These are phyloP conservation scores for Catostomus latipinnis DNA, from an alignment of 2,797 vertebrate species.

Conservation along the genomic window DNA sequence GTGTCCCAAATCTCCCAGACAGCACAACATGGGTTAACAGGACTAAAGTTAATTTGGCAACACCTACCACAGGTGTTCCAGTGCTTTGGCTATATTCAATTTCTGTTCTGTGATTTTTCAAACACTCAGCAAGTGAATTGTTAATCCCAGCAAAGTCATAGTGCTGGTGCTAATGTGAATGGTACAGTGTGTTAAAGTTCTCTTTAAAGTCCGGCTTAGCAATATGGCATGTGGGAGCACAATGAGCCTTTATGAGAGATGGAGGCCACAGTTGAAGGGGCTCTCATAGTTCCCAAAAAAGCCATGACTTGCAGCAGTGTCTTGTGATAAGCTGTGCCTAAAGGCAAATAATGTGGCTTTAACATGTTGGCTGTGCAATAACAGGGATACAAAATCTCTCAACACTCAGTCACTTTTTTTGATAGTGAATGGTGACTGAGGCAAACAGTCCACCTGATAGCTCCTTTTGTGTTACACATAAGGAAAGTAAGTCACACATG, in stretches of 20 bases:
- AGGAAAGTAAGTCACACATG: no score
- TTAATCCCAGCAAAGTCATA: constrained; percentile 22
- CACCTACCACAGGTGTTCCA: background rate
- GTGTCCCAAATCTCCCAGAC: background rate
- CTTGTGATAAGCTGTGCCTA: constrained; percentile 41
- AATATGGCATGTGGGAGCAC: background rate
- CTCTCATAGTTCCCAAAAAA: background rate
- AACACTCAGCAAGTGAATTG: constrained; percentile 36
- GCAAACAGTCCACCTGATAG: no score
- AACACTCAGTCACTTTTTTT: no score
- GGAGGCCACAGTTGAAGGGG: background rate
- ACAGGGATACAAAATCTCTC: constrained; percentile 30
- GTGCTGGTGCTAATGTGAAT: background rate
- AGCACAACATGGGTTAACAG: background rate
- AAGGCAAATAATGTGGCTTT: background rate
- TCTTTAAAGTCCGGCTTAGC: constrained; percentile 26
- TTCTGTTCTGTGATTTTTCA: constrained; percentile 3
- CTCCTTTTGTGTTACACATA: no score
- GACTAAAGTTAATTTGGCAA: constrained; percentile 10
- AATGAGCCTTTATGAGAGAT: constrained; percentile 38
- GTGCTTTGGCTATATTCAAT: constrained; percentile 10
- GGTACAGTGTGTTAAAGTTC: background rate
- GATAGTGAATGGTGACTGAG: no score
- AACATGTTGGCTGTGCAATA: no score
- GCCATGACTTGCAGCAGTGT: background rate